Conservation (phyloP, 2,797 vertebrate genomes). For the Urocyon cinereoargenteus region DNA sequence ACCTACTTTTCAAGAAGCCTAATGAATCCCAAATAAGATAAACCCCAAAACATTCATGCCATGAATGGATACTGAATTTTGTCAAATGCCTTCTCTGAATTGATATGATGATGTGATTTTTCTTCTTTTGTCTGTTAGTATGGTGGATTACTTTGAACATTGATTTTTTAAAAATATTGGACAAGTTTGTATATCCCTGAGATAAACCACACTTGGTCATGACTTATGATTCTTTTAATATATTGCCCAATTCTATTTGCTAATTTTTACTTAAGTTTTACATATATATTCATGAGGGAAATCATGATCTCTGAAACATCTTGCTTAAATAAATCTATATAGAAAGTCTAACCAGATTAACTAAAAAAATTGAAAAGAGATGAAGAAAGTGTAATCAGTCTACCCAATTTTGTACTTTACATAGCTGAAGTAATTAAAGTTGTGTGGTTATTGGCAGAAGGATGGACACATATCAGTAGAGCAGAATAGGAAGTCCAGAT, state of each 20-base stretch:
- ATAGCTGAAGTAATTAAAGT: not conserved
- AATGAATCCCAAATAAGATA: not conserved
- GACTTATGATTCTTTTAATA: not conserved
- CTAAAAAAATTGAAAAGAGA: not conserved
- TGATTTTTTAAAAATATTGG: not conserved
- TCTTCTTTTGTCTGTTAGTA: not conserved
- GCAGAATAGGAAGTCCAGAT: too few species aligned
- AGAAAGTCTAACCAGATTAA: not conserved
- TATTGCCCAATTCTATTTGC: not conserved
- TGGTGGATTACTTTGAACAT: not conserved
- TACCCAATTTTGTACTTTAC: not conserved
- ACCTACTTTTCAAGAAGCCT: not conserved
- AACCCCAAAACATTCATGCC: not conserved
- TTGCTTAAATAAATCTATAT: not conserved
- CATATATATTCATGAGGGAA: not conserved
- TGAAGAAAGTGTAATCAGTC: not conserved
- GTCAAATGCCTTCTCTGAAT: too few species aligned
- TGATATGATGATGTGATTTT: not conserved
- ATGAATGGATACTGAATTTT: not conserved
- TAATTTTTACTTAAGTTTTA: not conserved
- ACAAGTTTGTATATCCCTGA: not conserved
- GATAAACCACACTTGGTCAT: not conserved
- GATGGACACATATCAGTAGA: not conserved
- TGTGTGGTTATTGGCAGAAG: not conserved
- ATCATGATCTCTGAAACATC: not conserved